phyloP scores from a whole-genome alignment of 92 coral and sea anemone genomes.

The Phymanthus crucifer region DNA sequence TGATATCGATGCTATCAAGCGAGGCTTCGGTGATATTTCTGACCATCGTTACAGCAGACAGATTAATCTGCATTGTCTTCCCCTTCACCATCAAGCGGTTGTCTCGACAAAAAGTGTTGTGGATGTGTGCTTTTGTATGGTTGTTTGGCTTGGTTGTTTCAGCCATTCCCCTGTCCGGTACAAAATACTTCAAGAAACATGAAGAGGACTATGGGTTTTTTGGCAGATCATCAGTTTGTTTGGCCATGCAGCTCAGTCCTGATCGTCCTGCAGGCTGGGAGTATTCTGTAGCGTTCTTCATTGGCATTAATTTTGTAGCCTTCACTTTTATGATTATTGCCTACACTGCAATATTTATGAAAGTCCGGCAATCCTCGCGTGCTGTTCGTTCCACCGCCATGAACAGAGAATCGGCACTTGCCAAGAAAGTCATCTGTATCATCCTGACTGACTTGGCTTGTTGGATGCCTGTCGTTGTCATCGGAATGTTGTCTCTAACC shows the following conservation, averaged over 20 bases:
- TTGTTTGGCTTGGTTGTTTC: conserved; percentile 46
- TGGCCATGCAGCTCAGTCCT: conserved; percentile 55
- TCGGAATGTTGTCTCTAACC: conserved; percentile 53
- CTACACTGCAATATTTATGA: conserved; percentile 58
- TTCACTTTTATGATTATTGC: conserved; percentile 61
- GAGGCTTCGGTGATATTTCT: conserved; percentile 60
- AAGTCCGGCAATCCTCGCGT: conserved; percentile 42
- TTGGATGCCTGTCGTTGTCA: conserved; percentile 74
- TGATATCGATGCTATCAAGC: conserved; percentile 65
- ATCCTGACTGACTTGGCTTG: conserved; percentile 66
- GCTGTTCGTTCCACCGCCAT: conserved; percentile 56
- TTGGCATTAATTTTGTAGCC: conserved; percentile 50
- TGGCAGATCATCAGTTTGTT: conserved; percentile 69
- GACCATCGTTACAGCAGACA: conserved; percentile 54
- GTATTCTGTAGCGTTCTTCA: conserved; percentile 59
- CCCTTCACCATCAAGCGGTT: conserved; percentile 56
- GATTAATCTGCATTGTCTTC: conserved; percentile 65
- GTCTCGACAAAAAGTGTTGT: conserved; percentile 12
- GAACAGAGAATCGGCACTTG: conserved; percentile 67
- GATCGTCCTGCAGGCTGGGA: conserved; percentile 73
- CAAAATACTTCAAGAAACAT: conserved; percentile 44
- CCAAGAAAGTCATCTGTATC: conserved; percentile 57
- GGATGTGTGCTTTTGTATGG: conserved; percentile 43
- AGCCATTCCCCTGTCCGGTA: conserved; percentile 38
- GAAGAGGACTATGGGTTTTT: conserved; percentile 54